phyloP scores from a whole-genome alignment of 1,140 invertebrate species.

The Colletes gigas region DNA sequence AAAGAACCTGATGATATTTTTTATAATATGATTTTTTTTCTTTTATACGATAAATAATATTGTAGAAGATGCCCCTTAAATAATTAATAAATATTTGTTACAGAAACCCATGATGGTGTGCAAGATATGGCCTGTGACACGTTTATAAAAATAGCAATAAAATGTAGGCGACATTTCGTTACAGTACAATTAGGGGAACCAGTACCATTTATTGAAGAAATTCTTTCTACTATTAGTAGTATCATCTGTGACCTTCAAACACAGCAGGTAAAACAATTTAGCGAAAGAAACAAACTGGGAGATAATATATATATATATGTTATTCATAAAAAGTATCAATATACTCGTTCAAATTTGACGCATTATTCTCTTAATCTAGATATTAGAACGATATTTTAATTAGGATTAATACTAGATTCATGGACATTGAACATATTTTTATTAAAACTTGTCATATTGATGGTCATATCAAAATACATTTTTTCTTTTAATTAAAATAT shows the following conservation, averaged over 20 bases:
- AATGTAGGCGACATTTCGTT: conserved; percentile 99
- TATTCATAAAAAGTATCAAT: not conserved
- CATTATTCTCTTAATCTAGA: not conserved
- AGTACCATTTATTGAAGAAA: conserved; percentile 99
- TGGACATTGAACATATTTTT: too few species aligned
- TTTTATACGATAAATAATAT: not conserved
- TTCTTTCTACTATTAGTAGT: conserved; percentile 96
- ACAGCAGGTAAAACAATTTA: conserved; percentile 87
- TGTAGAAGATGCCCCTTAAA: not conserved
- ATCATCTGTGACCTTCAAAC: conserved; percentile 99
- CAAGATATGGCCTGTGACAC: conserved; percentile 99
- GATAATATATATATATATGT: not conserved
- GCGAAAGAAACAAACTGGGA: not conserved
- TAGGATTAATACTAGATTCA: too few species aligned
- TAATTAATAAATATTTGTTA: conserved; percentile 46
- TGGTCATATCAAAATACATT: too few species aligned
- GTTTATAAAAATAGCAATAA: conserved; percentile 99
- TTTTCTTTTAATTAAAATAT: too few species aligned
- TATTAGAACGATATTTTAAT: too few species aligned
- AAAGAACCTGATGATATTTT: too few species aligned
- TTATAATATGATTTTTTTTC: not conserved
- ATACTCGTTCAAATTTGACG: not conserved
- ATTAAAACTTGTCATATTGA: too few species aligned
- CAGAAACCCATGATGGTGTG: conserved; percentile 99
- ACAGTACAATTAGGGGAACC: conserved; percentile 97